Evolutionary conservation across 2,797 vertebrate genomes (phyloP).

Genomic region (Chaetophractus vellerosus): DNA sequence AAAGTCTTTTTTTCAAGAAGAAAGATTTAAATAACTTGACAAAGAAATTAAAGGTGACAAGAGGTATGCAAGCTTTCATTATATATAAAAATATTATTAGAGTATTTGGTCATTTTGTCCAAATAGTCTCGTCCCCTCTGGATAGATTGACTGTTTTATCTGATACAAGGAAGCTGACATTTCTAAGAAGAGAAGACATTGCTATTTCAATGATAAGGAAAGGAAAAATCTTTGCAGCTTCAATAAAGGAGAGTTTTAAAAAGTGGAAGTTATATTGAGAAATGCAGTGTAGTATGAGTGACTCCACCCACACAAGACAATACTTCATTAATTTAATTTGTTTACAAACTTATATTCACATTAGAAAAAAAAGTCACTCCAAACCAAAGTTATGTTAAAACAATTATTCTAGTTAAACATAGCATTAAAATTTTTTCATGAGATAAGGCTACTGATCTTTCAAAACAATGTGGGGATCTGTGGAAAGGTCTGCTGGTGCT

Average conservation of each 20-base stretch:
- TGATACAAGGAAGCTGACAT: neutral
- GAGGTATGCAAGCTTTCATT: neutral
- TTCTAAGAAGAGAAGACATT: neutral
- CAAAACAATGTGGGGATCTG: neutral
- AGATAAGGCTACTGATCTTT: neutral
- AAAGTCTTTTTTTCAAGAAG: slow-evolving; percentile 32
- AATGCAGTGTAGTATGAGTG: neutral
- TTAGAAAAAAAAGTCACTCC: neutral
- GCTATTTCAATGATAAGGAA: neutral
- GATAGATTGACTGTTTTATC: neutral
- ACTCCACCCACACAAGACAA: neutral
- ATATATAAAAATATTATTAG: neutral
- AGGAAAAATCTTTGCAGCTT: neutral
- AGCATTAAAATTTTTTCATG: neutral
- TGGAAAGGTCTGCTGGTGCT: neutral
- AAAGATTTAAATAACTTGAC: slow-evolving; percentile 57
- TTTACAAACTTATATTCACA: neutral
- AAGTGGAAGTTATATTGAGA: neutral
- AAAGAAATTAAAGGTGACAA: slow-evolving; percentile 44
- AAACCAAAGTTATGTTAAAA: neutral
- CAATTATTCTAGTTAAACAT: neutral
- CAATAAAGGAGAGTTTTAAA: neutral
- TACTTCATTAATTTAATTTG: neutral
- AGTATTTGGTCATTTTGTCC: neutral
- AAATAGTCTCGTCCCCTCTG: neutral